phyloP scores from a whole-genome alignment of 2,113 vertebrate genomes.

The Spermophilus dauricus region DNA sequence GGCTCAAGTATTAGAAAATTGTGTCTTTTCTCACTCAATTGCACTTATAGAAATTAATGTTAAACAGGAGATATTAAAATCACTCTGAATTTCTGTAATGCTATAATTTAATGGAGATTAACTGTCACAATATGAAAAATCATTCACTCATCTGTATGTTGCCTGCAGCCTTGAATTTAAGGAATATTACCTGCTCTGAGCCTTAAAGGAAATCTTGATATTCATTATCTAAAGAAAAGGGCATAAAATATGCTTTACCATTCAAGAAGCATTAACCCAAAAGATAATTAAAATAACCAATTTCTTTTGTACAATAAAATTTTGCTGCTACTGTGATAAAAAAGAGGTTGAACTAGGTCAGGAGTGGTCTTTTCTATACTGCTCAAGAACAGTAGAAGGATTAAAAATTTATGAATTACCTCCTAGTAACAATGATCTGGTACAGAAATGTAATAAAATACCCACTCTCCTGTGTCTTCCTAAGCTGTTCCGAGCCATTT shows the following conservation, averaged over 20 bases:
- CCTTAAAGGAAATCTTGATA: conserved; percentile 68
- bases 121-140: conserved; percentile 51
- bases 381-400: conserved; percentile 91
- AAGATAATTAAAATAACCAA: conserved; percentile 49
- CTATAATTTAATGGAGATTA: conserved; percentile 63
- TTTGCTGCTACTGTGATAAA: conserved; percentile 69
- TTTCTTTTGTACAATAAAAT: conserved; percentile 72
- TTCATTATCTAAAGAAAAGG: conserved; percentile 62
- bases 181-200: conserved; percentile 19
- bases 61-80: conserved; percentile 71
- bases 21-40: conserved; percentile 14
- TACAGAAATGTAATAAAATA: conserved; percentile 95
- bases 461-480: conserved; percentile 89
- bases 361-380: conserved; percentile 83
- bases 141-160: conserved; percentile 46
- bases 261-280: conserved; percentile 59
- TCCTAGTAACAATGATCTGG: conserved; percentile 94
- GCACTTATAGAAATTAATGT: conserved; percentile 67
- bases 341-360: conserved; percentile 88
- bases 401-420: conserved; percentile 96
- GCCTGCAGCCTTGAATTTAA: conserved; percentile 69
- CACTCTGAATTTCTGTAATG: conserved; percentile 72
- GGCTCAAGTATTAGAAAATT: conserved; percentile 46
- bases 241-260: conserved; percentile 37
- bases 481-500: conserved; percentile 82